Percentiles rank a stretch among this genome's conserved stretches.
These are phyloP conservation scores for Rhyacophila evoluta DNA, from an alignment of 2,888 invertebrate species.

Conservation along the genomic window DNA sequence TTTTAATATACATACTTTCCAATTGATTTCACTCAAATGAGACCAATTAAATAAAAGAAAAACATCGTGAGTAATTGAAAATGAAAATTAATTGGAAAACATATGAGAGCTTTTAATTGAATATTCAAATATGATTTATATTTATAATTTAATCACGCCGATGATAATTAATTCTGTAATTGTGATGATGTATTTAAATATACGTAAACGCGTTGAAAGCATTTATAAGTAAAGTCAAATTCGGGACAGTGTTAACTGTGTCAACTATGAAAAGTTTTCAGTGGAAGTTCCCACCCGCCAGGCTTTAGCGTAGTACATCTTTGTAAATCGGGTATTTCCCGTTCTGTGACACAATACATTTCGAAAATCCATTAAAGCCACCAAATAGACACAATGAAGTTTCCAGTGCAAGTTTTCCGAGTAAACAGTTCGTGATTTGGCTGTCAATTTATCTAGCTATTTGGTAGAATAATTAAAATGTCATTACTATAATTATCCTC, in stretches of 20 bases:
- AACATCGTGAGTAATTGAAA: not conserved
- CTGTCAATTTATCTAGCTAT: not conserved
- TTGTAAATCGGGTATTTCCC: not conserved
- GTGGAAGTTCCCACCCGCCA: not conserved
- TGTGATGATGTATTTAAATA: no score
- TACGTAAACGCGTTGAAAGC: not conserved
- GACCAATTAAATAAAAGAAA: not conserved
- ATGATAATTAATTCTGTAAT: not conserved
- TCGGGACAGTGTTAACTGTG: not conserved
- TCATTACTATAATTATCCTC: no score
- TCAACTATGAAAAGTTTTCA: not conserved
- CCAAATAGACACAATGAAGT: not conserved
- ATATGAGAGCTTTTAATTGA: not conserved
- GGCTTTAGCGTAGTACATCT: conserved; percentile 4
- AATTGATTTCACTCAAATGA: no score
- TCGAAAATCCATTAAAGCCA: not conserved
- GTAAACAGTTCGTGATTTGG: not conserved
- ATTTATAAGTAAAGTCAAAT: not conserved
- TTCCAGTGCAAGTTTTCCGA: not conserved
- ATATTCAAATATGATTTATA: not conserved
- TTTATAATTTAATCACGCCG: not conserved
- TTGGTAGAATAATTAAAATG: no score
- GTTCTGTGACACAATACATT: conserved; percentile 8
- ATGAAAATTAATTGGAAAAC: not conserved
- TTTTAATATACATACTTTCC: no score